phyloP scores from a whole-genome alignment of 2,888 invertebrate genomes.

The Choreutis nemorana region DNA sequence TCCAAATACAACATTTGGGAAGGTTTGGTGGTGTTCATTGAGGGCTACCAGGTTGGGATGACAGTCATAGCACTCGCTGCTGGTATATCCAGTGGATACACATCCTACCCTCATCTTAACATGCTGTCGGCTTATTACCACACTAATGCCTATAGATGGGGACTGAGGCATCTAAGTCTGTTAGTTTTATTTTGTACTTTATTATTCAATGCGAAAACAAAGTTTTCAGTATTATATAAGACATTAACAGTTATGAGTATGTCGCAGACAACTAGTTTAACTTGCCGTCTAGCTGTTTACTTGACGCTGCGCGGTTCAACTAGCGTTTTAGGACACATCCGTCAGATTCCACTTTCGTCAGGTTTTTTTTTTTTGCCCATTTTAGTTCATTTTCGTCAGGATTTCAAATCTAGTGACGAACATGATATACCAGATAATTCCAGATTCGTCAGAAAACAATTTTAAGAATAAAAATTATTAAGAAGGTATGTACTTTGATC shows the following conservation, averaged over 20 bases:
- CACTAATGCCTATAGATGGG: slow-evolving; percentile 36
- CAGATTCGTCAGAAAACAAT: not conserved
- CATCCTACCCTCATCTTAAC: slow-evolving; percentile 22
- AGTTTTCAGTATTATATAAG: no score
- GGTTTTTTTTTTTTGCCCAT: not conserved
- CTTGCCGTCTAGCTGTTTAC: no score
- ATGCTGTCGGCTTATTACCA: slow-evolving; percentile 29
- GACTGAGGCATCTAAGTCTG: slow-evolving; percentile 32
- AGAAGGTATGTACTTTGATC: not conserved
- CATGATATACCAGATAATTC: not conserved
- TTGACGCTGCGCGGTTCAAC: no score
- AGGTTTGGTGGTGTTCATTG: slow-evolving; percentile 6
- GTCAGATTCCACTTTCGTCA: no score
- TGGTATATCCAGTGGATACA: slow-evolving; percentile 15
- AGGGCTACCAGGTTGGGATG: slow-evolving; percentile 28
- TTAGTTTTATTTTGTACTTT: slow-evolving; percentile 24
- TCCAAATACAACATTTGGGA: not conserved
- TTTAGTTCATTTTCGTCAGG: not conserved
- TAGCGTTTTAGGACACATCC: no score
- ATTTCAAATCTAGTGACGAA: not conserved
- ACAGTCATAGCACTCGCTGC: slow-evolving; percentile 25
- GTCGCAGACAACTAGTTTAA: not conserved
- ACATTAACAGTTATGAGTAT: not conserved
- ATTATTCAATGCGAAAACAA: no score
- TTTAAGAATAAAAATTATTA: not conserved